Evolutionary conservation across 2,113 vertebrate species (phyloP), one percentile per base, ranked within the genome.

Genomic region (Phocoena sinus): DNA sequence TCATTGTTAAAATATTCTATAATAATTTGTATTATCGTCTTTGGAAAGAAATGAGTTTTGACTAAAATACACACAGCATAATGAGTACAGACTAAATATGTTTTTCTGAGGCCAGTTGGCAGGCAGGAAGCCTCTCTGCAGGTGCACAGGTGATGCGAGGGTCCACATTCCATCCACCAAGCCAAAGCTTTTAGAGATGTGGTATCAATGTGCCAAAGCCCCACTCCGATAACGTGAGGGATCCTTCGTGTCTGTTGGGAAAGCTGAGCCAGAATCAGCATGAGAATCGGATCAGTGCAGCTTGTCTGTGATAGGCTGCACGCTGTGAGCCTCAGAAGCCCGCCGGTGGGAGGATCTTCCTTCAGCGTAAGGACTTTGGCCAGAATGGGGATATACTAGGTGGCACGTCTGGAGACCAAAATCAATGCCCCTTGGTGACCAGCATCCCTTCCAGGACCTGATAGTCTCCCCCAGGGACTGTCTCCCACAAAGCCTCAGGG

Each of bases 11-110:
- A 53, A 76, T 65, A 68, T 15, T 68, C 65, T 14, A 0, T 68
- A 70, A n/a, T 95, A 44, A 86, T 79, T 82, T 65, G 18, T 65
- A 23, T 83, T 44, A n/a, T n/a, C 11, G 11, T 89, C 38, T 89
- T 77, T 65, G 74, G 47, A 44, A 76, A 60, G 44, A 73, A 82
- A 50, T 21, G 31, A 20, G 7, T 85, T 71, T 87, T 67, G 47
- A 47, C 26, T 96, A 25, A 63, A 31, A 58, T 71, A 14, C 62
- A 25, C 8, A 15, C 13, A 36, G 6, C 13, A 8, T 60, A 56
- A 70, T 82, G 26, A 10, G 5, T 17, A 71, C 18, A 79, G 60
- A 41, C 47, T 93, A 67, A 71, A 67, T 47, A 28, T 50, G 6
- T 82, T 79, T 44, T 63, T 76, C n/a, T 53, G 62, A 56, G 73